A percentile compares a stretch with the other conserved stretches of the same genome.
These are phyloP conservation scores for Caenorhabditis parvicauda DNA, from an alignment of 2,888 invertebrate genomes.

Conservation along the genomic window DNA sequence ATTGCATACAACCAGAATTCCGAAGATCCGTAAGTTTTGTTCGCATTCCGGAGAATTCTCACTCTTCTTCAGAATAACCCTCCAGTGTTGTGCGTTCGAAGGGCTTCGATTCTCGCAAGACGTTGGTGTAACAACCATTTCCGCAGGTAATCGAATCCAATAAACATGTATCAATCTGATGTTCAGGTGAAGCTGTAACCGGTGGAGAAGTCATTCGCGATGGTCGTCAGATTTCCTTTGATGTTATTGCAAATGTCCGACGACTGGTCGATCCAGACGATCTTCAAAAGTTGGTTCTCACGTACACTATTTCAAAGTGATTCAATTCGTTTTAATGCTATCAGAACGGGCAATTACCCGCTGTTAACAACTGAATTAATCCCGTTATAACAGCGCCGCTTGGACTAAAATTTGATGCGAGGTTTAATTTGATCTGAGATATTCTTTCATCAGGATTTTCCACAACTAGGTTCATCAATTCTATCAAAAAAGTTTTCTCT, in stretches of 20 bases:
- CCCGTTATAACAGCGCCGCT: no score
- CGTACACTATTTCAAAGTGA: no score
- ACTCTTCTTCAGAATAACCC: constrained; percentile 38
- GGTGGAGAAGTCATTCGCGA: constrained; percentile 60
- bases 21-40: constrained; percentile 48
- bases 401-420: no score
- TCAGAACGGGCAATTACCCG: no score
- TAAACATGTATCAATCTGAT: background rate
- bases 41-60: no score
- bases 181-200: constrained; percentile 57
- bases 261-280: constrained; percentile 52
- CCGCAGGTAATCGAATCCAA: constrained; percentile 21
- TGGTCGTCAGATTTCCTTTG: constrained; percentile 61
- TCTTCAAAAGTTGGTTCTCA: constrained; percentile 26
- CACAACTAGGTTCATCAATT: no score
- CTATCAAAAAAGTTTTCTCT: no score
- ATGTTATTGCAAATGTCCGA: constrained; percentile 58
- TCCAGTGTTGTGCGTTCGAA: constrained; percentile 60
- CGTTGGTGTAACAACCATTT: constrained; percentile 57
- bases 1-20: constrained; percentile 60
- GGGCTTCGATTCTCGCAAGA: constrained; percentile 60
- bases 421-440: no score
- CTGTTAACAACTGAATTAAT: no score
- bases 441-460: no score
- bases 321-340: no score